Conservation (phyloP, 2,797 vertebrate species). For the Knipowitschia caucasica region DNA sequence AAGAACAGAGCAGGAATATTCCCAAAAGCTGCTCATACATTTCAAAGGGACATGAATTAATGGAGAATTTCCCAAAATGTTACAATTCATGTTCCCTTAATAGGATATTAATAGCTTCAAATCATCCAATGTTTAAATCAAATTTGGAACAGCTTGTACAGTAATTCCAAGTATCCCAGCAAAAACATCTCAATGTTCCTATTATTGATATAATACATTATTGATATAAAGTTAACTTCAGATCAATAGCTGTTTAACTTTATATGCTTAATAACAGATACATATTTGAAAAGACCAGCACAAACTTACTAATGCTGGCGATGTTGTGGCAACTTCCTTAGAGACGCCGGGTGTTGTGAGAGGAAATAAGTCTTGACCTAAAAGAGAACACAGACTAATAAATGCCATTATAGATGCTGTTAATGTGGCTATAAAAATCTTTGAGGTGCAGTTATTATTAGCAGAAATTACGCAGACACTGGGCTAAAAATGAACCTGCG, state of each 20-base stretch:
- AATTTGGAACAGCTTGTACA: background rate
- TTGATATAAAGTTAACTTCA: background rate
- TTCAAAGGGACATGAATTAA: slow-evolving; percentile 38
- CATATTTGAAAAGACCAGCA: background rate
- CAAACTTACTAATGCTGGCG: slow-evolving; percentile 65
- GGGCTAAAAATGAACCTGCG: slow-evolving; percentile 32
- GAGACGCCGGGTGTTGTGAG: slow-evolving; percentile 54
- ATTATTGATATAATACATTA: background rate
- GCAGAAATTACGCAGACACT: slow-evolving; percentile 22
- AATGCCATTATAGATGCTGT: background rate
- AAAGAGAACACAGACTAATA: slow-evolving; percentile 20
- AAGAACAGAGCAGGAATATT: slow-evolving; percentile 20
- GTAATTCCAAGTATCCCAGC: too few relatives aligned
- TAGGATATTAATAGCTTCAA: background rate
- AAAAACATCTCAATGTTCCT: too few relatives aligned
- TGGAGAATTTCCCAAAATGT: slow-evolving; percentile 26
- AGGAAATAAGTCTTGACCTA: slow-evolving; percentile 59
- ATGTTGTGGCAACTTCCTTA: slow-evolving; percentile 41
- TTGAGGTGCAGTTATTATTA: slow-evolving; percentile 22
- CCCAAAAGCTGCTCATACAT: slow-evolving; percentile 51
- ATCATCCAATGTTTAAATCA: background rate
- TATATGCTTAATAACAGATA: background rate
- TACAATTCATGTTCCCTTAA: slow-evolving; percentile 6
- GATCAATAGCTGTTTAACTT: background rate
- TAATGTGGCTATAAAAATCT: slow-evolving; percentile 4